These are phyloP conservation scores for Sorex maritimensis DNA, from an alignment of 2,797 vertebrate species.

Conservation along the genomic window DNA sequence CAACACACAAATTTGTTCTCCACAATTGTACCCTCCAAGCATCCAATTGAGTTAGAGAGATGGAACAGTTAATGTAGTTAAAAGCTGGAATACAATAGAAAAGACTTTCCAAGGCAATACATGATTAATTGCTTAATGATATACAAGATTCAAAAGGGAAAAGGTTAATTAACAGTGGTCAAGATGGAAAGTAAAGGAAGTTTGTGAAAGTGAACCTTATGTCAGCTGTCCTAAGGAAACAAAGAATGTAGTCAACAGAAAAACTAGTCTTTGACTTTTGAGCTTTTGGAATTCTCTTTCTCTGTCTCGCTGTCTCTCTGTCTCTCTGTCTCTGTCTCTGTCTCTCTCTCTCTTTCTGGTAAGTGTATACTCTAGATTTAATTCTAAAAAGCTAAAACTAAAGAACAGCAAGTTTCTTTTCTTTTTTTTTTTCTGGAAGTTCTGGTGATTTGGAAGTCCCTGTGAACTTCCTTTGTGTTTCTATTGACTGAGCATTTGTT, in stretches of 20 bases:
- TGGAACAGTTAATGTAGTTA: constrained; percentile 65
- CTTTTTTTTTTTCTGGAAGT: background rate
- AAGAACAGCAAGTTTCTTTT: background rate
- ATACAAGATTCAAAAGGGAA: constrained; percentile 74
- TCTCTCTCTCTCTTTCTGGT: background rate
- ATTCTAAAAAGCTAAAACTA: background rate
- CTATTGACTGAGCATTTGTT: background rate
- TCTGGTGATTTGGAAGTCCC: background rate
- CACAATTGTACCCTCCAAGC: constrained; percentile 1
- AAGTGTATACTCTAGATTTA: background rate
- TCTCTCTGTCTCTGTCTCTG: no score
- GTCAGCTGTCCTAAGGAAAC: background rate
- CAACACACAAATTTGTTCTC: background rate
- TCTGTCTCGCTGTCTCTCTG: no score
- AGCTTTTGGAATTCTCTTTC: background rate
- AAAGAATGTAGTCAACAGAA: background rate
- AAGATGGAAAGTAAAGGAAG: constrained; percentile 60
- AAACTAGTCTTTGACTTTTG: background rate
- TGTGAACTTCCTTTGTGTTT: background rate
- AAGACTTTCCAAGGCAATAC: constrained; percentile 68
- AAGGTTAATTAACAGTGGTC: constrained; percentile 77
- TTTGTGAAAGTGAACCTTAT: constrained; percentile 19
- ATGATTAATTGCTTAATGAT: constrained; percentile 83
- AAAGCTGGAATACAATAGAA: constrained; percentile 76
- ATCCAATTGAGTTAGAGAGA: constrained; percentile 40